Evolutionary conservation across 2,113 vertebrate genomes (phyloP), one percentile per base, ranked within the genome.

Genomic region (Callopanchax toddi): DNA sequence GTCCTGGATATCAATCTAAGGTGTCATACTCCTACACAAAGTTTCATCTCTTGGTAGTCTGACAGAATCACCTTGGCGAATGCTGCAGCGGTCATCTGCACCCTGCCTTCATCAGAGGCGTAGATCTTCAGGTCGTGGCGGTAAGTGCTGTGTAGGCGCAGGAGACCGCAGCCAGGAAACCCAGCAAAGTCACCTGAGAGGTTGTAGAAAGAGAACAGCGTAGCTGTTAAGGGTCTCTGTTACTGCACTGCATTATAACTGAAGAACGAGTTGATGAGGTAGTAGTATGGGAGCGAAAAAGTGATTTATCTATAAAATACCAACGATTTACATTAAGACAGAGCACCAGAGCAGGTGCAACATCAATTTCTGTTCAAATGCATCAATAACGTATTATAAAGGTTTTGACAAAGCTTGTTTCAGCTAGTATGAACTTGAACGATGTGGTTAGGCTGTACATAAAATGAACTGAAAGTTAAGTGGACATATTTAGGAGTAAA

Each of bases 81-180:
- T 43, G 97, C 97, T 11, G 97, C 96, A 1, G 97, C 97, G 0
- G 97, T 99, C 97, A 99, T 99, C 89, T 99, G 97, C 48, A 99
- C 97, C 6, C 97, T 90, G 44, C 97, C 97, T 78, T 99, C 97
- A 0, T 99, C 97, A 0, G 97, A 99, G 54, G 97, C 97, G 0
- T 99, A 99, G 88, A 99, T 99, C 92, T 98, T 99, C 76, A 99
- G 93, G 78, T 99, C 97, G 0, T 99, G 97, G 60, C 97, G 96
- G 51, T 98, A 99, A 4, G 97, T 99, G 90, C 97, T 98, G 85
- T 99, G 97, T 55, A 99, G 91, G 16, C 97, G 94, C 25, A 99
- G 95, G 36, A 99, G 91, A 29, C 97, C 97, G 65, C 97, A 99
- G n/a, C 97, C 97, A 22, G 97, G 97, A 72, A 97, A 99, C 21